A percentile compares a stretch with the other conserved stretches of the same genome.
These are phyloP conservation scores for Nymphalis polychloros DNA, from an alignment of 2,888 invertebrate genomes.

Conservation along the genomic window DNA sequence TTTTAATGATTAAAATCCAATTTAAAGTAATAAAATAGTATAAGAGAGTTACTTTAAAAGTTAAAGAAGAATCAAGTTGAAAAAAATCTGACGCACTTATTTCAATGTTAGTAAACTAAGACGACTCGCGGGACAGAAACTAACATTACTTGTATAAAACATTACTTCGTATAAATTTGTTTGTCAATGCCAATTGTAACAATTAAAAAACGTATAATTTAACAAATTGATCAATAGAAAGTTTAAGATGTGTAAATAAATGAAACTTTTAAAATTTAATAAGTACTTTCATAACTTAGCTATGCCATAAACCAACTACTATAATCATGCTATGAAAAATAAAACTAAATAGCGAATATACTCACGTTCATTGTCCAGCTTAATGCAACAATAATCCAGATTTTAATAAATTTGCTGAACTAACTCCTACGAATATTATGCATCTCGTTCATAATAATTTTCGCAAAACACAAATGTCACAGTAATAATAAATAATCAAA, in stretches of 20 bases:
- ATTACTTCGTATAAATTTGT: neutral
- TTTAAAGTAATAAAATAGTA: neutral
- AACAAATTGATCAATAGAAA: neutral
- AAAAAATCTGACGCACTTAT: neutral
- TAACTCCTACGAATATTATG: slow-evolving; percentile 13
- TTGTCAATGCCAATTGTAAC: neutral
- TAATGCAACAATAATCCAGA: neutral
- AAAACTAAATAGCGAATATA: slow-evolving; percentile 26
- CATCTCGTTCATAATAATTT: slow-evolving; percentile 19
- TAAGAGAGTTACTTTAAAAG: neutral
- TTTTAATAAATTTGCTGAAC: slow-evolving; percentile 3
- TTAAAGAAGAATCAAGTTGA: neutral
- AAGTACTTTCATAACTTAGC: slow-evolving; percentile 27
- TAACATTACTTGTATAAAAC: neutral
- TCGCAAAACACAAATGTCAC: slow-evolving; percentile 29
- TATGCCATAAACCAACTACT: slow-evolving; percentile 25
- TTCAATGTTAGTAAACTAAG: slow-evolving; percentile 1
- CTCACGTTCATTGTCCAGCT: slow-evolving; percentile 44
- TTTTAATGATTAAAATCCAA: neutral
- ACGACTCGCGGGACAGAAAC: neutral
- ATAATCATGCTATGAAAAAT: slow-evolving; percentile 31
- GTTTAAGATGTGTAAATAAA: slow-evolving; percentile 1
- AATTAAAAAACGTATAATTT: neutral
- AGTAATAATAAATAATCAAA: slow-evolving; percentile 21
- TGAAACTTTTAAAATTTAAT: slow-evolving; percentile 14